Conservation (phyloP, 2,888 invertebrate species). For the Linnaemya vulpina region DNA sequence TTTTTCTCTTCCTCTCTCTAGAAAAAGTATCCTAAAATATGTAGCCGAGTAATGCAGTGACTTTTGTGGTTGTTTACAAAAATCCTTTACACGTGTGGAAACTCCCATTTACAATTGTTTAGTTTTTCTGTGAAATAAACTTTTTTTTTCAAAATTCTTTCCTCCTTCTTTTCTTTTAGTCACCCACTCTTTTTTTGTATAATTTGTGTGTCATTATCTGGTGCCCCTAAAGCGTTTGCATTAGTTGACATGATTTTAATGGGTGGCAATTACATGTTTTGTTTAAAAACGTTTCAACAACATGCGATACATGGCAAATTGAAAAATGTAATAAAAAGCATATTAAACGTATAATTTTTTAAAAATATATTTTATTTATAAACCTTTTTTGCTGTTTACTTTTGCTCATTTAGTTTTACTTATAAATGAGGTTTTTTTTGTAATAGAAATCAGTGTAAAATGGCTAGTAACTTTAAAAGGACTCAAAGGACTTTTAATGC, state of each 20-base stretch:
- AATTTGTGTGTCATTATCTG: slow-evolving; percentile 68
- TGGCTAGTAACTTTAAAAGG: background rate
- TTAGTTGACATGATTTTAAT: slow-evolving; percentile 74
- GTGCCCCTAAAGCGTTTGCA: slow-evolving; percentile 71
- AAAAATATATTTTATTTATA: slow-evolving; percentile 5
- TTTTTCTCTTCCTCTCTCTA: too few species aligned
- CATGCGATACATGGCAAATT: slow-evolving; percentile 70
- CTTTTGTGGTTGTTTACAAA: too few species aligned
- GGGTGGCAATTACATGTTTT: slow-evolving; percentile 74
- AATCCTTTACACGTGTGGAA: background rate
- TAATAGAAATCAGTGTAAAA: slow-evolving; percentile 33
- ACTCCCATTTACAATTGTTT: slow-evolving; percentile 30
- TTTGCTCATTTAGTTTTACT: slow-evolving; percentile 3
- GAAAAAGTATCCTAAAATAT: background rate
- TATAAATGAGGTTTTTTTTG: background rate
- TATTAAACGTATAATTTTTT: slow-evolving; percentile 67
- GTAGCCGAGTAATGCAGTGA: background rate
- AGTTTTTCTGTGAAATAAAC: slow-evolving; percentile 1
- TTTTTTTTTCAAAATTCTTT: background rate
- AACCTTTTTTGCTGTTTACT: background rate
- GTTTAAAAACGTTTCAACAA: slow-evolving; percentile 69
- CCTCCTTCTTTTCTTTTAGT: background rate
- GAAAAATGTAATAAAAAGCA: slow-evolving; percentile 70
- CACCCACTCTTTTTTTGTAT: slow-evolving; percentile 11
- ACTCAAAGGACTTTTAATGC: background rate